Evolutionary conservation across 1,140 invertebrate genomes (phyloP).

Genomic region (Trichonephila clavipes): DNA sequence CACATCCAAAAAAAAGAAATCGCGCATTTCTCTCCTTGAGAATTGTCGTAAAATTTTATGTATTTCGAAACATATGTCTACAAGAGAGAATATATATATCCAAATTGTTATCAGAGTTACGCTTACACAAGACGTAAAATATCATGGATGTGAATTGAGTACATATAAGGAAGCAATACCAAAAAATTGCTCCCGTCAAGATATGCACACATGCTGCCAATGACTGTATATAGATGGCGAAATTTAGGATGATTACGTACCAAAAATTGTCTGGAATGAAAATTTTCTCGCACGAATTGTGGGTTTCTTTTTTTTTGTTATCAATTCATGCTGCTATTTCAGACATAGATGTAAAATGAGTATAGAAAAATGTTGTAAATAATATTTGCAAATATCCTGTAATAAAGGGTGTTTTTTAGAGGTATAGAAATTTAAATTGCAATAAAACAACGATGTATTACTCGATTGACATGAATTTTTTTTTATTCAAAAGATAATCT

Average conservation of each 20-base stretch:
- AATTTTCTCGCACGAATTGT: neutral
- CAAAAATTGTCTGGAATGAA: neutral
- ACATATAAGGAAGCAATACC: neutral
- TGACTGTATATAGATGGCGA: neutral
- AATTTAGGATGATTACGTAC: neutral
- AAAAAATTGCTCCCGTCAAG: neutral
- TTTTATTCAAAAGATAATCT: too few relatives aligned
- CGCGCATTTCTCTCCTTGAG: neutral
- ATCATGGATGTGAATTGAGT: neutral
- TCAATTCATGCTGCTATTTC: neutral
- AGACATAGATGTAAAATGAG: neutral
- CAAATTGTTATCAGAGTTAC: neutral
- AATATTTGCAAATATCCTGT: too few relatives aligned
- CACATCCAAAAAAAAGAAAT: too few relatives aligned
- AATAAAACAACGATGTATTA: too few relatives aligned
- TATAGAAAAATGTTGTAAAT: too few relatives aligned
- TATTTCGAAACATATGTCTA: neutral
- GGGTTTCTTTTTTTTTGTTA: neutral
- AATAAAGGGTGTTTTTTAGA: too few relatives aligned
- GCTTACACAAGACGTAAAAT: neutral
- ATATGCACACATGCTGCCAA: neutral
- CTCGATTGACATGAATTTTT: too few relatives aligned
- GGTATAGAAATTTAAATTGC: too few relatives aligned
- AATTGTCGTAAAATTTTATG: neutral
- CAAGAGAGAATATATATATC: neutral